Base-by-base conservation (phyloP, 1,140 invertebrate genomes). In the Zaprionus lachaisei region DNA sequence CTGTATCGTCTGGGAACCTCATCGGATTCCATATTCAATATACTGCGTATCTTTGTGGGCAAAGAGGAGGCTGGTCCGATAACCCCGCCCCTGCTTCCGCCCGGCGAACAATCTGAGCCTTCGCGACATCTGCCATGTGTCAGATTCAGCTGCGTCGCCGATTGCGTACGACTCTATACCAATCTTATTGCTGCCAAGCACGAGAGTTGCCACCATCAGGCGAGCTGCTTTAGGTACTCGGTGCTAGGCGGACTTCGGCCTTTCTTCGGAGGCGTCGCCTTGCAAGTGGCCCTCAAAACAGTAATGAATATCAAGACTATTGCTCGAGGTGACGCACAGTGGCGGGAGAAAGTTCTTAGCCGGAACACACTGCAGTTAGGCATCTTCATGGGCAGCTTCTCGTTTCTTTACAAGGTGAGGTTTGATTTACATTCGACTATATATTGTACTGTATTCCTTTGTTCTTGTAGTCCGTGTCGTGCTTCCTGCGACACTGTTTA, bases 41-140 rank as follows among this genome's bases (percentile, higher is more conserved):
- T 96, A 64, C 91, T 96, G 56, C 95, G 95, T 81, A 94, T 95
- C 83, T 93, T 96, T 77, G 93, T 95, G 79, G 95, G 95, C 60
- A 93, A 94, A n/a, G 93, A 94, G 76, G 95, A 96, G 90, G 94
- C 94, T 49, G 93, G 94, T 4, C 90, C 86, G 2, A 26, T 90
- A 5, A 15, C 57, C 2, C 65, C 69, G 2, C 20, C 71, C 0
- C 55, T 26, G 4, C 38, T 63, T 0, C 7, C 37, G 4, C 12
- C 75, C 14, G 73, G 64, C n/a, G 64, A 77, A n/a, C 74, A 87
- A 11, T 70, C 81, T 5, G 67, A 47, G 2, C 77, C 82, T 1
- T 49, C 80, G 4, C 55, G 24, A 17, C 70, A 54, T n/a, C 83
- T 79, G 1, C 81, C 91, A 9, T 60, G 65, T 5, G 70, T 91